phyloP scores from a whole-genome alignment of 2,113 vertebrate genomes.

The Megaptera novaeangliae region DNA sequence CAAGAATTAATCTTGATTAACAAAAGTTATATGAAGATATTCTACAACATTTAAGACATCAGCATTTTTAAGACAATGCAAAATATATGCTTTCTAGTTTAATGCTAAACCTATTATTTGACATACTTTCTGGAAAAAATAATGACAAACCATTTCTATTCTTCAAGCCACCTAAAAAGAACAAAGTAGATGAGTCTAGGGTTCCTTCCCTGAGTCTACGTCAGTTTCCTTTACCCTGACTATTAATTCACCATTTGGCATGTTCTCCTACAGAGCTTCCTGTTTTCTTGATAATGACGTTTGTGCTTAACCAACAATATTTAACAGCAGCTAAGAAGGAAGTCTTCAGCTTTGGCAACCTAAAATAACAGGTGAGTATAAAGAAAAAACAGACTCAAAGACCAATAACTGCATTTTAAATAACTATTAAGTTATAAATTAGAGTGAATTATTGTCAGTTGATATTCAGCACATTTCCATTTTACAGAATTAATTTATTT shows the following conservation, averaged over 20 bases:
- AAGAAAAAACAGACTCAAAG: constrained; percentile 13
- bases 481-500: constrained; percentile 28
- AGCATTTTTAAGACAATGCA: constrained; percentile 4
- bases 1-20: constrained; percentile 27
- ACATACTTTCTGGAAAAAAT: constrained; percentile 16
- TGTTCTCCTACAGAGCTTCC: constrained; percentile 60
- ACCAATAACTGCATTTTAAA: constrained; percentile 29
- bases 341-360: constrained; percentile 52
- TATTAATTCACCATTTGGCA: constrained; percentile 67
- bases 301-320: constrained; percentile 63
- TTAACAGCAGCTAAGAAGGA: constrained; percentile 61
- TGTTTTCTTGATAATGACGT: constrained; percentile 72
- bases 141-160: constrained; percentile 13
- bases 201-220: constrained; percentile 41
- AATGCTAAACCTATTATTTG: constrained; percentile 12
- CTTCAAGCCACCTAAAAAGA: constrained; percentile 32
- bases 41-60: not conserved
- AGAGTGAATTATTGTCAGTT: constrained; percentile 7
- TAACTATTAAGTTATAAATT: not conserved
- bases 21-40: not conserved
- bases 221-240: constrained; percentile 63
- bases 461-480: constrained; percentile 21
- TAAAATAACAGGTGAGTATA: constrained; percentile 54
- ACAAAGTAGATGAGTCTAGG: constrained; percentile 45
- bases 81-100: constrained; percentile 37